Percentiles rank a stretch among this genome's conserved stretches.
Evolutionary conservation across 2,888 invertebrate genomes (phyloP).

Genomic region (Agrochola circellaris): DNA sequence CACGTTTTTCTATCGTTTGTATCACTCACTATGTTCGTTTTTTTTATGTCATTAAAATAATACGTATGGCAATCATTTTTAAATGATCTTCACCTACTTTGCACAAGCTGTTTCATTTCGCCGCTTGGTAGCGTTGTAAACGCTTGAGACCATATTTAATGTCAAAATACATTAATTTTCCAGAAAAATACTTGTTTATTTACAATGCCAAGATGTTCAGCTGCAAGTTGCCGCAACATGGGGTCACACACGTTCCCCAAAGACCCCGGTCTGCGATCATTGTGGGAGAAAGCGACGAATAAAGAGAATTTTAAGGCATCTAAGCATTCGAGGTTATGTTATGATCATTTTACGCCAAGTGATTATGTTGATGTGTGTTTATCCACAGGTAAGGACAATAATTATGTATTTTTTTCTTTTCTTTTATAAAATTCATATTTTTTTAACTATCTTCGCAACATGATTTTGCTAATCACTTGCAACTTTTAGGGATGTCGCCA

Average conservation of each 20-base stretch:
- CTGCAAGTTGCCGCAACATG: slow-evolving; percentile 48
- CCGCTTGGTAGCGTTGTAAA: slow-evolving; percentile 53
- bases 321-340: slow-evolving; percentile 61
- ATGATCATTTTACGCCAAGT: slow-evolving; percentile 49
- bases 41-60: not conserved
- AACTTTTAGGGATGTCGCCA: slow-evolving; percentile 49
- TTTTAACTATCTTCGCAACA: not conserved
- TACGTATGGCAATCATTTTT: slow-evolving; percentile 34
- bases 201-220: slow-evolving; percentile 58
- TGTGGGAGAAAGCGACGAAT: slow-evolving; percentile 54
- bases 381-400: slow-evolving; percentile 42
- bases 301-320: slow-evolving; percentile 52
- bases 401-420: not conserved
- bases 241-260: slow-evolving; percentile 61
- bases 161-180: slow-evolving; percentile 31
- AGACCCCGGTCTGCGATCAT: slow-evolving; percentile 32
- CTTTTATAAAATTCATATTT: not conserved
- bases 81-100: slow-evolving; percentile 19
- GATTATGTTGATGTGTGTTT: slow-evolving; percentile 44
- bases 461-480: not conserved
- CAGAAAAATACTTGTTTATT: slow-evolving; percentile 4
- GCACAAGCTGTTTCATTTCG: slow-evolving; percentile 17
- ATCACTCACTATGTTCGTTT: not conserved
- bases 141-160: slow-evolving; percentile 47
- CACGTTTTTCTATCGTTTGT: not conserved